Base-by-base conservation (phyloP, 2,888 invertebrate genomes). In the Dicyrtomina minuta region DNA sequence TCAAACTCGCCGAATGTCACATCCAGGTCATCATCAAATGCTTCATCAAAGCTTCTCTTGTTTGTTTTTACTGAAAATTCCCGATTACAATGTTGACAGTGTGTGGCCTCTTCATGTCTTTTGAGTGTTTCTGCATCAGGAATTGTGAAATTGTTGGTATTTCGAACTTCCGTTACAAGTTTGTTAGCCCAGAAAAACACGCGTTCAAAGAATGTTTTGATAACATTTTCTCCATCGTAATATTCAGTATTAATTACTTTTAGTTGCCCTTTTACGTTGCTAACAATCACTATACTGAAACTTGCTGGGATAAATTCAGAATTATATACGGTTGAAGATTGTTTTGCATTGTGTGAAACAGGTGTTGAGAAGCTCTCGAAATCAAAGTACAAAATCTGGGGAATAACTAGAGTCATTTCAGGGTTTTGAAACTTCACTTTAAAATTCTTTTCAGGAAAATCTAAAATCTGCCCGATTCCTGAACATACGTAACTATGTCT, bases 221-320 rank as follows among this genome's bases (percentile, higher is more conserved):
- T 33, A 8, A 62, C 49, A 49, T 62, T 49, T 49, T 27, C 33
- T 1, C 62, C 49, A 3, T 62, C 62, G n/a, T 62, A 62, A 27
- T 51, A 62, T 27, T 33, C 33, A 5, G 15, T n/a, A 17, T 12
- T 4, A 3, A 27, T 27, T 27, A 49, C 27, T 49, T 46, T 10
- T 3, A 17, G 17, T 27, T 1, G 4, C 1, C 20, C n/a, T 20
- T 13, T 20, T 2, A 10, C 3, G n/a, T 59, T 27, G 2, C 27
- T 24, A 10, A 62, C 33, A 27, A 62, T 26, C n/a, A 62, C 49
- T 27, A 62, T 27, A 27, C 44, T 44, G 22, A 49, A 49, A 10
- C 49, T 49, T 17, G 51, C 49, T n/a, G 51, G 62, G 4, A 27
- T 17, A 33, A 26, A 51, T 33, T 62, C 49, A 1, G 26, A n/a